Percentiles rank a stretch among this genome's conserved stretches.
Evolutionary conservation across 2,888 invertebrate species (phyloP).

Genomic region (Meteorus cinctellus): DNA sequence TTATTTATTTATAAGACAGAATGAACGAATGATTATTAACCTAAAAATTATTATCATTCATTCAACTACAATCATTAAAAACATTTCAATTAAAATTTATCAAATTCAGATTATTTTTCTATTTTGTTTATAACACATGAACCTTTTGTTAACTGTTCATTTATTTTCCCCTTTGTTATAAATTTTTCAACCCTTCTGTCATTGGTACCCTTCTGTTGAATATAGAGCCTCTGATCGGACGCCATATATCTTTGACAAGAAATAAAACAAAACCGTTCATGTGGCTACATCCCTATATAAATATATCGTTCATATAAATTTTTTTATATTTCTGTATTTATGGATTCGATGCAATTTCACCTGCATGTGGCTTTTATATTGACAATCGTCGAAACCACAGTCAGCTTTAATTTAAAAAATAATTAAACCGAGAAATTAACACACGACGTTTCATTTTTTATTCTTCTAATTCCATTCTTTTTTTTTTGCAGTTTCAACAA

Average conservation of each 20-base stretch:
- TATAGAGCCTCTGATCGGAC: conserved; percentile 46
- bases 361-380: conserved; percentile 5
- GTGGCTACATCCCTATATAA: conserved; percentile 32
- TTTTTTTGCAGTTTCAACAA: background rate
- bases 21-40: too few species aligned
- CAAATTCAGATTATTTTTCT: too few species aligned
- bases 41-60: too few species aligned
- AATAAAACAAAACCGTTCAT: conserved; percentile 62
- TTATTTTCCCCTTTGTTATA: conserved; percentile 43
- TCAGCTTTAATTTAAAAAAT: conserved; percentile 70
- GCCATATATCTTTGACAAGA: conserved; percentile 62
- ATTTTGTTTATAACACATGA: conserved; percentile 20
- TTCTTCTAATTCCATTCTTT: conserved; percentile 26
- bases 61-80: too few species aligned
- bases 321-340: background rate
- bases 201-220: conserved; percentile 12
- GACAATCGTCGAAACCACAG: conserved; percentile 9
- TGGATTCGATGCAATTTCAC: conserved; percentile 19
- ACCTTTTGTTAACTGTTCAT: conserved; percentile 44
- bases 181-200: conserved; percentile 41
- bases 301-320: background rate
- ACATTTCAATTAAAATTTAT: too few species aligned
- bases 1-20: too few species aligned
- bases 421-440: conserved; percentile 70
- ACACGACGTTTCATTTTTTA: conserved; percentile 52